Percentiles rank a stretch among this genome's conserved stretches.
Conservation (phyloP, 2,888 invertebrate species). For the Acleris cristana region DNA sequence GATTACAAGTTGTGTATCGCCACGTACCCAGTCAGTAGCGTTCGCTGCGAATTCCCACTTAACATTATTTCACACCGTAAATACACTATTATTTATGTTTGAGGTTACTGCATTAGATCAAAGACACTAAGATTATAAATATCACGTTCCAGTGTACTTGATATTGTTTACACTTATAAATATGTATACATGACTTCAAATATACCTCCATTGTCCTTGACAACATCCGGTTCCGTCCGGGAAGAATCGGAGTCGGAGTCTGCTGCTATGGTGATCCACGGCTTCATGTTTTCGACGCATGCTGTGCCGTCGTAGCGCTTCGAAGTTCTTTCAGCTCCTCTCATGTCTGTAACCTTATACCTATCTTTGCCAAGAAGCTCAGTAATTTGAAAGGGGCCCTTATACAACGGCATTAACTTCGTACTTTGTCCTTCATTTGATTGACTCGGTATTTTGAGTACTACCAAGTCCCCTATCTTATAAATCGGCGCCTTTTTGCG, state of each 20-base stretch:
- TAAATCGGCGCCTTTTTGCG: background rate
- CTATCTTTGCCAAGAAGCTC: background rate
- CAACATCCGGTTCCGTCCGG: background rate
- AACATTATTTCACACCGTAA: background rate
- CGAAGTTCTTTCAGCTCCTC: conserved; percentile 2
- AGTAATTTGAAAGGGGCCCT: background rate
- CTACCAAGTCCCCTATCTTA: background rate
- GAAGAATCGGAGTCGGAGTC: background rate
- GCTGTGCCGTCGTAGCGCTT: background rate
- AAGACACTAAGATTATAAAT: too few species aligned
- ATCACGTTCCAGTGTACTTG: too few species aligned
- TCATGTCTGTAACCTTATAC: conserved; percentile 1
- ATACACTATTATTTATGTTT: background rate
- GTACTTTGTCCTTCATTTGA: conserved; percentile 6
- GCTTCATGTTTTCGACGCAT: conserved; percentile 8
- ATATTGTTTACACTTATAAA: too few species aligned
- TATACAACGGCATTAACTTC: background rate
- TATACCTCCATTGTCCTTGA: background rate
- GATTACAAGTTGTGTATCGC: background rate
- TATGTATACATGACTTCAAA: background rate
- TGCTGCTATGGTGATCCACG: background rate
- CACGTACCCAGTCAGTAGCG: background rate
- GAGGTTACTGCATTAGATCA: conserved; percentile 1
- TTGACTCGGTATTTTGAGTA: conserved; percentile 1
- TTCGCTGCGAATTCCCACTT: background rate